A percentile compares a stretch with the other conserved stretches of the same genome.
Evolutionary conservation across 2,888 invertebrate genomes (phyloP).

Genomic region (Pherbina coryleti): DNA sequence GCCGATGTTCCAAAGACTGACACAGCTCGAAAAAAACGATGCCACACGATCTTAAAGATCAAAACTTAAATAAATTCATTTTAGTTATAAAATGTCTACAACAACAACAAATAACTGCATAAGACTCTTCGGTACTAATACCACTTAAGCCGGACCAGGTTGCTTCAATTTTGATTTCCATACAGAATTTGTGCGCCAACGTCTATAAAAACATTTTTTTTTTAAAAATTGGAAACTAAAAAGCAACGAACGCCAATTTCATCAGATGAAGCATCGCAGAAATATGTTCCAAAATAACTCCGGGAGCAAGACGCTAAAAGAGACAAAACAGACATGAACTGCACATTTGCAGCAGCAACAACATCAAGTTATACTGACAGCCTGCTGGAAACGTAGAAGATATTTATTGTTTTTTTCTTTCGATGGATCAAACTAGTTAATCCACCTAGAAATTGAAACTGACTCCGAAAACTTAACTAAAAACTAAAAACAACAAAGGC

Average conservation of each 20-base stretch:
- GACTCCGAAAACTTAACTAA: constrained; percentile 11
- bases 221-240: not conserved
- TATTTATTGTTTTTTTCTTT: constrained; percentile 1
- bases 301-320: not conserved
- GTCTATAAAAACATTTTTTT: not conserved
- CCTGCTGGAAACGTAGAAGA: not conserved
- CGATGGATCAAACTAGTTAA: constrained; percentile 20
- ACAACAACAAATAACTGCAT: not conserved
- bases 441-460: constrained; percentile 18
- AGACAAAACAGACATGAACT: not conserved
- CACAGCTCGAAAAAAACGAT: too few relatives aligned
- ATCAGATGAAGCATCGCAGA: not conserved
- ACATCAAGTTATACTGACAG: not conserved
- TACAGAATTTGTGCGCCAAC: not conserved
- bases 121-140: not conserved
- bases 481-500: constrained; percentile 3
- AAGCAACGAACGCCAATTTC: too few relatives aligned
- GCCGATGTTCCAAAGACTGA: too few relatives aligned
- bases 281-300: not conserved
- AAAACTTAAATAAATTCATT: too few relatives aligned
- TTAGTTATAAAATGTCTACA: too few relatives aligned
- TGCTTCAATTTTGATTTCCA: not conserved
- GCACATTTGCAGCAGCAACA: not conserved
- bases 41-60: too few relatives aligned
- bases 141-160: not conserved